Evolutionary conservation across 2,797 vertebrate species (phyloP).

Genomic region (Rhinogobio ventralis): DNA sequence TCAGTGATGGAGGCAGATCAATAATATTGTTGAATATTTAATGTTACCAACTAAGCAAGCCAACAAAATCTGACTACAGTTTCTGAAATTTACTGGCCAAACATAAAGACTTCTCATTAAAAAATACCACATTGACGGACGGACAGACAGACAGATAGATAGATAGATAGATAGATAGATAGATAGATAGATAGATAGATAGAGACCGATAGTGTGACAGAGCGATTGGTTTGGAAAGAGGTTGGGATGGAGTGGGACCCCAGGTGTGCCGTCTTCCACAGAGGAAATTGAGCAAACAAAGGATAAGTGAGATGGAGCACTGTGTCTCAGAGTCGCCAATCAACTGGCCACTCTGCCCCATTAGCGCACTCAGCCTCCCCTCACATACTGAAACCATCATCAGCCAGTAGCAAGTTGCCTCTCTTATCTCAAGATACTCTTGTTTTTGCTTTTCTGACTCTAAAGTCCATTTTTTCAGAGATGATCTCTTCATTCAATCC

Average conservation of each 20-base stretch:
- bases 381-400: slow-evolving; percentile 38
- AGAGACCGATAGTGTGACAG: slow-evolving; percentile 24
- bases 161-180: slow-evolving; percentile 71
- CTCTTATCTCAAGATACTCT: slow-evolving; percentile 19
- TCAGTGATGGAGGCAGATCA: too few species aligned
- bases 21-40: too few species aligned
- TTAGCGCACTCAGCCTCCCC: slow-evolving; percentile 63
- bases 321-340: slow-evolving; percentile 71
- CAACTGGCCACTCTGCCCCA: slow-evolving; percentile 69
- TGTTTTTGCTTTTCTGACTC: slow-evolving; percentile 2
- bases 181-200: slow-evolving; percentile 63
- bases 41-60: too few species aligned
- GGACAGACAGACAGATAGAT: neutral
- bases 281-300: slow-evolving; percentile 82
- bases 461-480: neutral
- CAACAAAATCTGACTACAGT: too few species aligned
- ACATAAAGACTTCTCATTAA: neutral
- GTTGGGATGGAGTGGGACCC: slow-evolving; percentile 68
- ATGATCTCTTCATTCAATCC: neutral
- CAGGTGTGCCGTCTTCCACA: slow-evolving; percentile 75
- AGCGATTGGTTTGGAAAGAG: slow-evolving; percentile 49
- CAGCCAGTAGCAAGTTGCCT: slow-evolving; percentile 9
- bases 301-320: slow-evolving; percentile 81
- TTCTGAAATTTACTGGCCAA: too few species aligned
- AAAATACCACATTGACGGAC: neutral